A percentile compares a stretch with the other conserved stretches of the same genome.
Evolutionary conservation across 1,140 invertebrate species (phyloP).

Genomic region (Lucilia sericata): DNA sequence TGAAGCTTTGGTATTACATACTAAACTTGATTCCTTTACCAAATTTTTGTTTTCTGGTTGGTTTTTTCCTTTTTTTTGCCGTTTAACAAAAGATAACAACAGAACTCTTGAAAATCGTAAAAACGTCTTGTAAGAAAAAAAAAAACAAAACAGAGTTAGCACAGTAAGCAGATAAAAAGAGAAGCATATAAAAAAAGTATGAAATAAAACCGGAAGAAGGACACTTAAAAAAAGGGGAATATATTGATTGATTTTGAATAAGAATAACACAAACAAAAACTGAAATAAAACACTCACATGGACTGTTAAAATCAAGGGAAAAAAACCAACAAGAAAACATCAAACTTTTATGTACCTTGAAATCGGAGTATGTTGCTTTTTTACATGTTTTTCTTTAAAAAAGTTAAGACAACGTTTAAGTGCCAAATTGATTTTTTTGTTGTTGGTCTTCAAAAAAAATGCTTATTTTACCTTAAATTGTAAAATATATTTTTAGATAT

Average conservation of each 20-base stretch:
- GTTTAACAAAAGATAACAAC: background rate
- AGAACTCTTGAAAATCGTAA: background rate
- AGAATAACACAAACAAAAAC: background rate
- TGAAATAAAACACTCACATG: constrained; percentile 10
- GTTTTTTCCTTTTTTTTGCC: background rate
- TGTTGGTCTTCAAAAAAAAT: too few relatives aligned
- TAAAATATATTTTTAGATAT: too few relatives aligned
- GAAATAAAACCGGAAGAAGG: background rate
- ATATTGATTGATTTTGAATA: background rate
- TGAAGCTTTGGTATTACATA: background rate
- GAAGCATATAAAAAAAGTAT: background rate
- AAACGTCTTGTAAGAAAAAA: background rate
- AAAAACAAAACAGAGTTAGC: too few relatives aligned
- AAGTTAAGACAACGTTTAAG: too few relatives aligned
- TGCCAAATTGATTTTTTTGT: too few relatives aligned
- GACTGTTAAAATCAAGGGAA: background rate
- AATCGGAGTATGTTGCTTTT: background rate
- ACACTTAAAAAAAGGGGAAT: background rate
- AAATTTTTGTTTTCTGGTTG: background rate
- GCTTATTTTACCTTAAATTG: too few relatives aligned
- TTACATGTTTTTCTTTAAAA: too few relatives aligned
- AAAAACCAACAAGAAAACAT: background rate
- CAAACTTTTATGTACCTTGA: background rate
- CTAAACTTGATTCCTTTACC: background rate
- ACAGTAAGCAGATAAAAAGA: background rate